Evolutionary conservation across 1,140 invertebrate genomes (phyloP).

Genomic region (Tetragonula clypearis): DNA sequence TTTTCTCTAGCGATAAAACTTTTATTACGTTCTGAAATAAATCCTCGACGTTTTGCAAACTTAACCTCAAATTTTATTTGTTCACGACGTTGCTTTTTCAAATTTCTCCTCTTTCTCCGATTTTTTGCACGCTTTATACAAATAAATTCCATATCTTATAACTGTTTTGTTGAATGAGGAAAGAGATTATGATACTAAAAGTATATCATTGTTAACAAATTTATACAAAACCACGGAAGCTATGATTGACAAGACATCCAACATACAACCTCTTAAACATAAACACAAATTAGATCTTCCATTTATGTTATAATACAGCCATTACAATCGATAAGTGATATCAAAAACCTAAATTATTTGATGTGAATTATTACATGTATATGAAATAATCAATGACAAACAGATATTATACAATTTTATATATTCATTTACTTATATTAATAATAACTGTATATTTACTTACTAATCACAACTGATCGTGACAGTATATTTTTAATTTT

Average conservation of each 20-base stretch:
- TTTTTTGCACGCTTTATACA: slow-evolving; percentile 61
- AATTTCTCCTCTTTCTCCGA: slow-evolving; percentile 62
- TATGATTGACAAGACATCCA: background rate
- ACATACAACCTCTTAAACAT: background rate
- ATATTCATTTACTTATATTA: background rate
- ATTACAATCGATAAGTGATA: background rate
- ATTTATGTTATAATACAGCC: background rate
- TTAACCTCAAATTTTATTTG: slow-evolving; percentile 72
- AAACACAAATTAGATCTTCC: background rate
- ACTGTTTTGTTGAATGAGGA: background rate
- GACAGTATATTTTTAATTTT: background rate
- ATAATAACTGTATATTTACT: too few relatives aligned
- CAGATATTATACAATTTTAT: background rate
- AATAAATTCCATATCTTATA: slow-evolving; percentile 68
- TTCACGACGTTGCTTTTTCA: slow-evolving; percentile 62
- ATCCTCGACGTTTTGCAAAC: slow-evolving; percentile 55
- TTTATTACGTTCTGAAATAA: slow-evolving; percentile 27
- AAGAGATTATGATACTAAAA: background rate
- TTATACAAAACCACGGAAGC: background rate
- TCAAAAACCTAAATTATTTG: background rate
- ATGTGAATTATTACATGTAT: background rate
- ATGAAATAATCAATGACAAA: background rate
- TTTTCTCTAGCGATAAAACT: slow-evolving; percentile 26
- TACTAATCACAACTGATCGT: background rate
- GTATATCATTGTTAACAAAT: background rate